phyloP scores from a whole-genome alignment of 2,113 vertebrate species.

The Ameiurus melas region DNA sequence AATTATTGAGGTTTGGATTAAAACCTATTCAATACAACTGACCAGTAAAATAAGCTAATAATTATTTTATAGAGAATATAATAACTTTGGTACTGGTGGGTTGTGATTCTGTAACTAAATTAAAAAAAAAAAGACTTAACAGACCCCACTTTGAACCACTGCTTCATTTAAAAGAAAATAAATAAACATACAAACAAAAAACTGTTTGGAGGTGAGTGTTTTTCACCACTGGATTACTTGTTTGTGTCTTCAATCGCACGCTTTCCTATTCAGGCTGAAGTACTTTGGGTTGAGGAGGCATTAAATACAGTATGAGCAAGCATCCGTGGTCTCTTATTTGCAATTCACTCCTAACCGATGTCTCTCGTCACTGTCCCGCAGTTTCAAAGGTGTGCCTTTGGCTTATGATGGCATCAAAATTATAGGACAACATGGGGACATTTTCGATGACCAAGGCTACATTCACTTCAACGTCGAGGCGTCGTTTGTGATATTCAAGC shows the following conservation, averaged over 20 bases:
- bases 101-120: not conserved
- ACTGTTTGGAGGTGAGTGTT: no score
- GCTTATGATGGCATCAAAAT: slow-evolving; percentile 88
- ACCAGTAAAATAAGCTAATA: not conserved
- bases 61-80: not conserved
- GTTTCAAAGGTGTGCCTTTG: slow-evolving; percentile 87
- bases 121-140: no score
- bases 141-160: no score
- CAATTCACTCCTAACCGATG: not conserved
- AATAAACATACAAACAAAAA: no score
- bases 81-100: not conserved
- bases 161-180: no score
- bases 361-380: slow-evolving; percentile 52
- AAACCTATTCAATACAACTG: not conserved
- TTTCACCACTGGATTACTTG: no score
- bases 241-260: no score
- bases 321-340: not conserved
- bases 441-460: slow-evolving; percentile 88
- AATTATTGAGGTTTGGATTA: no score
- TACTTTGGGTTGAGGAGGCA: not conserved
- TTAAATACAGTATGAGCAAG: not conserved
- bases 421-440: slow-evolving; percentile 82
- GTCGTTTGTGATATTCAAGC: slow-evolving; percentile 87
- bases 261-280: not conserved
- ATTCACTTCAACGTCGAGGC: slow-evolving; percentile 90